These are phyloP conservation scores for Dendrocincla tyrannina DNA, from an alignment of 2,797 vertebrate genomes.

Conservation along the genomic window DNA sequence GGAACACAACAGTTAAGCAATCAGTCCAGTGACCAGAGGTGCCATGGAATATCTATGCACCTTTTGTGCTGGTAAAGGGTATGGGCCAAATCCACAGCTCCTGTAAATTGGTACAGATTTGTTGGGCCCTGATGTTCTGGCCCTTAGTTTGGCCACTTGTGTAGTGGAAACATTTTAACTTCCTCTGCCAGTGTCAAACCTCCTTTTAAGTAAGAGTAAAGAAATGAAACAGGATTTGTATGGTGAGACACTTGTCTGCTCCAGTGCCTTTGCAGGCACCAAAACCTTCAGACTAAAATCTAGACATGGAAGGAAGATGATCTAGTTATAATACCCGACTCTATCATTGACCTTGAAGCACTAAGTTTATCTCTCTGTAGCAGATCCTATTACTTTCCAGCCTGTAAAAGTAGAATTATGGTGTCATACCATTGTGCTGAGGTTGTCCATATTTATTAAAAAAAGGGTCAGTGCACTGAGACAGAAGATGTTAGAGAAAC, in stretches of 20 bases:
- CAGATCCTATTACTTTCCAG: neutral
- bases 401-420: neutral
- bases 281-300: neutral
- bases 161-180: neutral
- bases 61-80: neutral
- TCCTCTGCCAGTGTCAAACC: neutral
- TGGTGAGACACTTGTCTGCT: conserved; percentile 2
- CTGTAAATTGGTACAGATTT: neutral
- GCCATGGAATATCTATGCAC: neutral
- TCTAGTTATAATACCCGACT: neutral
- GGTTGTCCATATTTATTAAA: neutral
- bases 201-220: conserved; percentile 19
- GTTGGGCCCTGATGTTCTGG: neutral
- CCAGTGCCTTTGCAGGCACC: neutral
- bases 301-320: neutral
- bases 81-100: neutral
- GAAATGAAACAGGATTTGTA: neutral
- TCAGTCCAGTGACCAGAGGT: conserved; percentile 34
- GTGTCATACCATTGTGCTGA: neutral
- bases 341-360: neutral
- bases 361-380: neutral
- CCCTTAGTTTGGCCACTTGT: neutral
- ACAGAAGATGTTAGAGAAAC: neutral
- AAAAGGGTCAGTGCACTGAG: neutral
- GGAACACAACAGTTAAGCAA: conserved; percentile 54